Conservation (phyloP, 2,888 invertebrate species). For the Coenonympha glycerion region DNA sequence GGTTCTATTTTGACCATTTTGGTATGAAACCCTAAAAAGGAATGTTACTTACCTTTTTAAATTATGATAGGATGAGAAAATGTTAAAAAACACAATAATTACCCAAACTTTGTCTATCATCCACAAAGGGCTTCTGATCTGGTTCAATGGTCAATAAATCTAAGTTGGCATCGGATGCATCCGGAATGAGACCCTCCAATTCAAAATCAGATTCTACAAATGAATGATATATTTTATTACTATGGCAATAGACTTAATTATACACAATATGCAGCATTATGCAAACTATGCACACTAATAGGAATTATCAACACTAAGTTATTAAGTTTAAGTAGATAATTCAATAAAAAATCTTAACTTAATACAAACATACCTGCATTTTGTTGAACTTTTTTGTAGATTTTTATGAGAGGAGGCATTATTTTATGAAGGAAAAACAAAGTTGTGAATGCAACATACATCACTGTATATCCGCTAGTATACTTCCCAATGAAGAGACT, state of each 20-base stretch:
- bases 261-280: neutral
- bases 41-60: too few species aligned
- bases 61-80: too few species aligned
- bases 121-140: conserved; percentile 43
- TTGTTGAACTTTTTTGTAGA: conserved; percentile 52
- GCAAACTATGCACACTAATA: too few species aligned
- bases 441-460: conserved; percentile 49
- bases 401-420: conserved; percentile 44
- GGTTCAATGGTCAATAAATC: conserved; percentile 61
- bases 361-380: conserved; percentile 50
- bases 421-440: conserved; percentile 50
- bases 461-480: conserved; percentile 54
- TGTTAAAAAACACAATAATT: too few species aligned
- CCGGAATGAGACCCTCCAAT: conserved; percentile 63
- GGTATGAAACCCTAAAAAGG: too few species aligned
- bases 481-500: conserved; percentile 54
- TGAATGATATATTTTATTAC: conserved; percentile 2
- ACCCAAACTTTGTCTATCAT: conserved; percentile 65
- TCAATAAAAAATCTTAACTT: neutral
- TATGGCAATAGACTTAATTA: neutral
- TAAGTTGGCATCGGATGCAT: conserved; percentile 56
- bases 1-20: too few species aligned
- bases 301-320: too few species aligned
- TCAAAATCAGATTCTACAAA: conserved; percentile 64
- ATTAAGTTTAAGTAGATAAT: neutral